phyloP scores from a whole-genome alignment of 2,888 invertebrate species.

The Drosophila anomelani region DNA sequence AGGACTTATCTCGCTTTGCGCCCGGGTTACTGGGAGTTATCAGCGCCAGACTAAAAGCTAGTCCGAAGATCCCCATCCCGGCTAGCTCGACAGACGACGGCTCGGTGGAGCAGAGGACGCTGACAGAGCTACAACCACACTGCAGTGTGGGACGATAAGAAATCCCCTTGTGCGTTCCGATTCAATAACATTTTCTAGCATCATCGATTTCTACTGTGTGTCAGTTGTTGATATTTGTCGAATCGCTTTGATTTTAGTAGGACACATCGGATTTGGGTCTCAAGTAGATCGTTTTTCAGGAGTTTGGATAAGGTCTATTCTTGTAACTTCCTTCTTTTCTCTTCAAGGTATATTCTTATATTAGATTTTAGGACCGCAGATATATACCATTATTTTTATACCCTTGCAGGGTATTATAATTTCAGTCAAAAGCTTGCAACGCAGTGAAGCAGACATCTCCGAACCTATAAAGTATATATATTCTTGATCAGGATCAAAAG shows the following conservation, averaged over 20 bases:
- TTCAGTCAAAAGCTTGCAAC: no score
- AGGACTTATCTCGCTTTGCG: conserved; percentile 66
- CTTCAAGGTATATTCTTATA: background rate
- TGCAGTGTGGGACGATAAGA: conserved; percentile 51
- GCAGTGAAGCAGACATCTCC: no score
- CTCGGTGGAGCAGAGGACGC: conserved; percentile 7
- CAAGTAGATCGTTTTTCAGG: background rate
- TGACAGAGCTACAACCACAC: background rate
- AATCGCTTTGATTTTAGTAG: conserved; percentile 1
- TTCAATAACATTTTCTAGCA: conserved; percentile 11
- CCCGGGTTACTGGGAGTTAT: conserved; percentile 75
- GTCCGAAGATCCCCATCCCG: conserved; percentile 5
- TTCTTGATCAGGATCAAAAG: no score
- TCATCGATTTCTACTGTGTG: background rate
- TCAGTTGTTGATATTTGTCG: background rate
- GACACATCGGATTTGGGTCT: background rate
- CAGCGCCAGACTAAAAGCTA: conserved; percentile 66
- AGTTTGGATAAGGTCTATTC: background rate
- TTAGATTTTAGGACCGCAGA: background rate
- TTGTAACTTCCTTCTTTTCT: background rate
- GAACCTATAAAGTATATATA: no score
- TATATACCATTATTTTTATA: background rate
- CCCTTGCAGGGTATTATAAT: no score
- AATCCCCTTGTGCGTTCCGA: conserved; percentile 50
- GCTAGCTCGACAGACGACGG: conserved; percentile 17